These are phyloP conservation scores for Avahi laniger DNA, from an alignment of 2,797 vertebrate species.

Conservation along the genomic window DNA sequence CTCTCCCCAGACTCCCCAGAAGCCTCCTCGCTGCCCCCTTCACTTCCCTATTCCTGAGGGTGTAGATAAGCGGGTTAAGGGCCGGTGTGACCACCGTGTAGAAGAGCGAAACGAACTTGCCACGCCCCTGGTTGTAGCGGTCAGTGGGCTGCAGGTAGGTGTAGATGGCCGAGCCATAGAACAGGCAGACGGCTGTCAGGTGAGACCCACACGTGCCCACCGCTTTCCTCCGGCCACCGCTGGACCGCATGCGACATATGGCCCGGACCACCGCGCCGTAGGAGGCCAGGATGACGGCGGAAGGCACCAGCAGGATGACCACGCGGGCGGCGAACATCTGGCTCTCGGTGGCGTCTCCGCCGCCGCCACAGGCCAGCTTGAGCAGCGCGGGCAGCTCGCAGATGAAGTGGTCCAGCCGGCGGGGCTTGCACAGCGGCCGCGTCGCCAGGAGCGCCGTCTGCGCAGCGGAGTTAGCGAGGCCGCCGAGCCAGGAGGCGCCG, in stretches of 20 bases:
- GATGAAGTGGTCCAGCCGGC: conserved; percentile 45
- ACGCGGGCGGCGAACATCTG: conserved; percentile 52
- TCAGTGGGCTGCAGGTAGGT: conserved; percentile 65
- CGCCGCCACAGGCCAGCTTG: neutral
- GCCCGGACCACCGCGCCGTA: conserved; percentile 26
- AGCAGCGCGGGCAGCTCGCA: conserved; percentile 59
- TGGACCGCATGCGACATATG: neutral
- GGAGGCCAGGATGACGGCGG: conserved; percentile 50
- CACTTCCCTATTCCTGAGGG: conserved; percentile 64
- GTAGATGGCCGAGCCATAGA: conserved; percentile 66
- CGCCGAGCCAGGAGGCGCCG: neutral
- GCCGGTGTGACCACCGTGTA: conserved; percentile 64
- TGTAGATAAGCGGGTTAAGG: conserved; percentile 70
- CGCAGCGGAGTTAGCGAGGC: neutral
- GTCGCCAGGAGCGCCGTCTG: neutral
- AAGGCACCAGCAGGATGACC: conserved; percentile 43
- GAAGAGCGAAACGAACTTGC: conserved; percentile 67
- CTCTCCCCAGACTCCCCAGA: neutral
- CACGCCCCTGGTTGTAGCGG: neutral
- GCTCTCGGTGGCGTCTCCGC: neutral
- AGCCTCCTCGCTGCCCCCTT: conserved; percentile 29
- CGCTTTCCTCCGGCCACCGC: conserved; percentile 38
- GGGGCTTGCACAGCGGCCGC: neutral
- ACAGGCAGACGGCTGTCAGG: conserved; percentile 64
- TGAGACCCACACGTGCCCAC: conserved; percentile 67